These are phyloP conservation scores for Hucho hucho DNA, from an alignment of 2,113 vertebrate genomes.

Conservation along the genomic window DNA sequence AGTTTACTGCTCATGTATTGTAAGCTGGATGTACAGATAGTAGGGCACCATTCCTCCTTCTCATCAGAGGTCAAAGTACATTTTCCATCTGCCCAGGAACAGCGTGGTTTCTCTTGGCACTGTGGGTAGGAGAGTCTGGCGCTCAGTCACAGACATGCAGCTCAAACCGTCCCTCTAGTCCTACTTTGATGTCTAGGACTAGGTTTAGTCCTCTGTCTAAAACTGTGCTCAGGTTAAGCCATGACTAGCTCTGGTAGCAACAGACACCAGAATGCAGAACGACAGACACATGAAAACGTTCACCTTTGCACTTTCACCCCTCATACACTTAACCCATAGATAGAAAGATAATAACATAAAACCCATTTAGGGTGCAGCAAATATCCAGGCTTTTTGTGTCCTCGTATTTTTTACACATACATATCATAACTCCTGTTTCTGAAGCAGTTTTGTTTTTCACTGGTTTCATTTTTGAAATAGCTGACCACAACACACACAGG, in stretches of 20 bases:
- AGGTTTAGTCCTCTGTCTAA: conserved; percentile 36
- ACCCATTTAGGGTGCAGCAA: conserved; percentile 76
- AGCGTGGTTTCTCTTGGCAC: conserved; percentile 65
- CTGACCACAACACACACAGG: conserved; percentile 70
- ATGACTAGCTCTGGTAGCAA: conserved; percentile 38
- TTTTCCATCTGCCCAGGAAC: conserved; percentile 34
- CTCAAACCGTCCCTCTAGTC: conserved; percentile 40
- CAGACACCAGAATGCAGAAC: conserved; percentile 46
- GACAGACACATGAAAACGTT: conserved; percentile 61
- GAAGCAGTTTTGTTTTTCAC: conserved; percentile 67
- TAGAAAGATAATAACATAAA: conserved; percentile 73
- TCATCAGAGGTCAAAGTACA: conserved; percentile 47
- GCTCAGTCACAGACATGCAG: conserved; percentile 37
- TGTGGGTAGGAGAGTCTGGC: conserved; percentile 50
- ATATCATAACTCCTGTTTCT: conserved; percentile 66
- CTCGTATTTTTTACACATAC: conserved; percentile 56
- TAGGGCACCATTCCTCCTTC: conserved; percentile 33
- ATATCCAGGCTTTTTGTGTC: conserved; percentile 72
- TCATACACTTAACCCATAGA: conserved; percentile 65
- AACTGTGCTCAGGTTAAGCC: conserved; percentile 24
- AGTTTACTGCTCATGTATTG: conserved; percentile 28
- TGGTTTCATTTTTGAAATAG: conserved; percentile 70
- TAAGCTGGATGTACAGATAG: conserved; percentile 39
- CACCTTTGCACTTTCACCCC: conserved; percentile 58
- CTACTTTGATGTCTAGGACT: conserved; percentile 18